A percentile compares a stretch with the other conserved stretches of the same genome.
phyloP scores from a whole-genome alignment of 2,113 vertebrate species.

The Tenebrosternarchus preto region DNA sequence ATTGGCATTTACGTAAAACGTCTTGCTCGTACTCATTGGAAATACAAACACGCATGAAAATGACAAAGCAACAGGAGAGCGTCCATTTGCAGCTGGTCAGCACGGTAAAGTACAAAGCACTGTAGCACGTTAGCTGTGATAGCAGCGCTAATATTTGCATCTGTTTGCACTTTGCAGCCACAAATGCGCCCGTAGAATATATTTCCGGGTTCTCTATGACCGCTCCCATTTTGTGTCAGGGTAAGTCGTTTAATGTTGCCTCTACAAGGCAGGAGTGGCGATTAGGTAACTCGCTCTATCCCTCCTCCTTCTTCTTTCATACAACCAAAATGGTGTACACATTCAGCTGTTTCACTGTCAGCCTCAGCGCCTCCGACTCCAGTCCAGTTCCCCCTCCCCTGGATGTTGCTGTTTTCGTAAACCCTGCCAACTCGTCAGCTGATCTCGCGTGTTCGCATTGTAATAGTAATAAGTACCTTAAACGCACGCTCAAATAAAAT shows the following conservation, averaged over 20 bases:
- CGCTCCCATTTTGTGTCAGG: constrained; percentile 61
- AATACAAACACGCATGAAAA: no score
- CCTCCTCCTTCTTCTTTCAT: constrained; percentile 52
- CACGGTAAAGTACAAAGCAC: no score
- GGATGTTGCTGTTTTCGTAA: constrained; percentile 66
- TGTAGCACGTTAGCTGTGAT: no score
- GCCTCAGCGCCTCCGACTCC: constrained; percentile 1
- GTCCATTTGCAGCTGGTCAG: not conserved
- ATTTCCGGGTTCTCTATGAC: constrained; percentile 57
- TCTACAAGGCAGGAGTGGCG: constrained; percentile 39
- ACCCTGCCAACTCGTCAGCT: constrained; percentile 84
- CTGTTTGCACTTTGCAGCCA: not conserved
- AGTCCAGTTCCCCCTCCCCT: constrained; percentile 44
- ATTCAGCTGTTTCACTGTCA: constrained; percentile 49
- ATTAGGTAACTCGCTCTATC: constrained; percentile 50
- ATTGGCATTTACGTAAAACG: not conserved
- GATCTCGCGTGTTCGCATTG: constrained; percentile 73
- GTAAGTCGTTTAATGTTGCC: constrained; percentile 25
- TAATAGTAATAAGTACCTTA: no score
- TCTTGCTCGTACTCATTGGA: no score
- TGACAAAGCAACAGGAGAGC: no score
- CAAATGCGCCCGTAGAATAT: not conserved
- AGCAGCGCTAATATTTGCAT: not conserved
- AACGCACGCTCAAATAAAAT: not conserved
- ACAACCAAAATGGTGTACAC: constrained; percentile 66